phyloP scores from a whole-genome alignment of 2,797 vertebrate genomes.

The Simalia tracyae region DNA sequence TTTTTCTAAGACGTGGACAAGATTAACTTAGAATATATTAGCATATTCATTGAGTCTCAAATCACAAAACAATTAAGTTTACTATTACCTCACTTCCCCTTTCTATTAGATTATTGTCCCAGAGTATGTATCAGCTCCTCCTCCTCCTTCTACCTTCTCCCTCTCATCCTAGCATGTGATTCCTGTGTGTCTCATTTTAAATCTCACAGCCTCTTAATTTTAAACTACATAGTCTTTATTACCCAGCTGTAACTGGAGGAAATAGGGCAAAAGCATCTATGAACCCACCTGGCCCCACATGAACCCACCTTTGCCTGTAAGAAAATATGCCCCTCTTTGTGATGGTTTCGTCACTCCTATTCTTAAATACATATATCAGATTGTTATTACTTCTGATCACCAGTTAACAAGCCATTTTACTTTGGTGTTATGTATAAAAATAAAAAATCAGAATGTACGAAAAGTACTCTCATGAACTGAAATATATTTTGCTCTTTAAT shows the following conservation, averaged over 20 bases:
- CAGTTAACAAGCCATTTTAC: constrained; percentile 44
- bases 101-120: not conserved
- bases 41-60: constrained; percentile 23
- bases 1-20: not conserved
- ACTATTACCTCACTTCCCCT: not conserved
- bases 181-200: not conserved
- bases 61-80: constrained; percentile 33
- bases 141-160: constrained; percentile 42
- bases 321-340: not conserved
- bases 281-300: not conserved
- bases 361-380: not conserved
- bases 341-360: not conserved
- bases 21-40: not conserved
- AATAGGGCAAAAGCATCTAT: not conserved
- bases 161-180: constrained; percentile 57
- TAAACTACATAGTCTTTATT: not conserved
- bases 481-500: constrained; percentile 62
- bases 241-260: not conserved
- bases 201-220: not conserved
- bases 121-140: constrained; percentile 53
- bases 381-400: not conserved
- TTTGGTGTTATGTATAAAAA: constrained; percentile 40
- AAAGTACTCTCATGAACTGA: constrained; percentile 45
- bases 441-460: constrained; percentile 53
- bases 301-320: not conserved